Conservation (phyloP, 2,888 invertebrate genomes). For the Anaspis maculata region DNA sequence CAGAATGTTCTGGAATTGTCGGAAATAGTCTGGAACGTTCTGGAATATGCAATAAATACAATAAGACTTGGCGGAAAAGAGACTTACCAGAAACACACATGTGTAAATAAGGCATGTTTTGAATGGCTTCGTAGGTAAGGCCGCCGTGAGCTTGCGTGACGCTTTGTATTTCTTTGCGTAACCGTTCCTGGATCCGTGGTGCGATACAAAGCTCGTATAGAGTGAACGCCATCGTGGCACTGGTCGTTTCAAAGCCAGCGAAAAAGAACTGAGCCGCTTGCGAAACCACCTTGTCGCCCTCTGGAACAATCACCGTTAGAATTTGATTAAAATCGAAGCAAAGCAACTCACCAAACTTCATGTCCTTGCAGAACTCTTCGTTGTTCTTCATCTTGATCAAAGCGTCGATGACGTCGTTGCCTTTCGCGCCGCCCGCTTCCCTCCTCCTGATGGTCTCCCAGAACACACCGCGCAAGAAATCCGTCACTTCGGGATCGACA, state of each 20-base stretch:
- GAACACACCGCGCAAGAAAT: slow-evolving; percentile 29
- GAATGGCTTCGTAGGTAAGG: neutral
- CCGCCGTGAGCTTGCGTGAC: neutral
- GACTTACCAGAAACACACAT: neutral
- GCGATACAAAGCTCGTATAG: neutral
- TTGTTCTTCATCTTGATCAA: slow-evolving; percentile 45
- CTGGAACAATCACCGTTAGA: neutral
- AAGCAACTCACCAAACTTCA: neutral
- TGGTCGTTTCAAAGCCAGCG: too few species aligned
- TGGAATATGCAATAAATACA: slow-evolving; percentile 39
- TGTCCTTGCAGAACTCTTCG: slow-evolving; percentile 11
- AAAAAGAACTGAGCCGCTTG: too few species aligned
- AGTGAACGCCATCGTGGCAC: too few species aligned
- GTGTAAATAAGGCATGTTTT: neutral
- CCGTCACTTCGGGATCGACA: slow-evolving; percentile 20
- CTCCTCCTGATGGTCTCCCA: slow-evolving; percentile 26
- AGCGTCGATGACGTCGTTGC: slow-evolving; percentile 51
- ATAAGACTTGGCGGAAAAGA: slow-evolving; percentile 15
- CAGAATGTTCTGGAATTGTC: too few species aligned
- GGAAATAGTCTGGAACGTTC: too few species aligned
- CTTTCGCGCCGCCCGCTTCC: slow-evolving; percentile 7
- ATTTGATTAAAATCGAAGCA: neutral
- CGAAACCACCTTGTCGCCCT: neutral
- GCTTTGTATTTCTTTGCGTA: neutral
- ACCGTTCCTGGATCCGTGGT: neutral